phyloP scores from a whole-genome alignment of 1,140 invertebrate genomes.

The Brachionus calyciflorus region DNA sequence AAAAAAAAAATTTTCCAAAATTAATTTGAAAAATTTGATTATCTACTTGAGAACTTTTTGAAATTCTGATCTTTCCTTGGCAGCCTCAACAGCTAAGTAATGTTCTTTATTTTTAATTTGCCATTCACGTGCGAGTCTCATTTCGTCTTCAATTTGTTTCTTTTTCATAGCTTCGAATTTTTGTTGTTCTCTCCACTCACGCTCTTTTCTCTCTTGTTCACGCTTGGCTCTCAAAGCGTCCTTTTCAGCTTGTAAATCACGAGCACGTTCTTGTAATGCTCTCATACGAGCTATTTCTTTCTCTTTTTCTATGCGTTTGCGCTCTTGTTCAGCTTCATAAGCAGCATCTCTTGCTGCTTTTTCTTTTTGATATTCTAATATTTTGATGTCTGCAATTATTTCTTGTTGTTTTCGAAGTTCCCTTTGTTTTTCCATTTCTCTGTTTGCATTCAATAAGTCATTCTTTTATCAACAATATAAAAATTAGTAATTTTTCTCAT shows the following conservation, averaged over 20 bases:
- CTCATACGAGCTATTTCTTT: conserved; percentile 58
- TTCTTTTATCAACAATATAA: too few species aligned
- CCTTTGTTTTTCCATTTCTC: conserved; percentile 55
- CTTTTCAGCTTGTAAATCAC: conserved; percentile 59
- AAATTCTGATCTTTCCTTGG: conserved; percentile 59
- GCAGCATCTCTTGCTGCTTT: conserved; percentile 60
- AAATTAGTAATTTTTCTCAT: too few species aligned
- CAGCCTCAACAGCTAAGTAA: conserved; percentile 60
- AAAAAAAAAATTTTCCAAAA: neutral
- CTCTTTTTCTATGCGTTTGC: conserved; percentile 60
- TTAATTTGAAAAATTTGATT: neutral
- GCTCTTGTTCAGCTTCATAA: conserved; percentile 58
- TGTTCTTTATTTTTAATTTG: conserved; percentile 60
- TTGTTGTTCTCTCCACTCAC: conserved; percentile 61
- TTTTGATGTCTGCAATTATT: conserved; percentile 55
- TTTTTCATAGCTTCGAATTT: conserved; percentile 57
- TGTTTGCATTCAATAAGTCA: conserved; percentile 59
- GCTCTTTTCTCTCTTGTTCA: conserved; percentile 59
- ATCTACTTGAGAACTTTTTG: conserved; percentile 58
- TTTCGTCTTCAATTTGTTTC: conserved; percentile 54
- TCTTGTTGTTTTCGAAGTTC: conserved; percentile 56
- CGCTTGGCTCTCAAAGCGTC: conserved; percentile 60
- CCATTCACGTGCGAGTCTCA: conserved; percentile 56
- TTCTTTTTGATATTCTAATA: conserved; percentile 59
- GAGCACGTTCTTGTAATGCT: conserved; percentile 58